Evolutionary conservation across 2,797 vertebrate species (phyloP), one percentile per base, ranked within the genome.

Genomic region (Acanthornis magna): DNA sequence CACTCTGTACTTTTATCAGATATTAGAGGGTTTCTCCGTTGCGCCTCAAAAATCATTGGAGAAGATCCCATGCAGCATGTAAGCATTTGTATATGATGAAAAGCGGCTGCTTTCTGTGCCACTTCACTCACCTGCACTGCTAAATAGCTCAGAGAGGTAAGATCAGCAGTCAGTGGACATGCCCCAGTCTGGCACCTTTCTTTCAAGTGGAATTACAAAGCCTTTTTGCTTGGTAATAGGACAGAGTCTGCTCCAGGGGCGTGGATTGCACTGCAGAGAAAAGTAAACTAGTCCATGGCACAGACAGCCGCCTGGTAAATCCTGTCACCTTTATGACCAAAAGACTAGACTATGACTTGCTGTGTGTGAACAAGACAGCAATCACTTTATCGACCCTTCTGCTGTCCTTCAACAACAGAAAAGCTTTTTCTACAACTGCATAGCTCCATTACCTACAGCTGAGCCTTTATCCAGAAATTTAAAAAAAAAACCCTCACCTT

Each of bases 11-110:
- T 85, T 45, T 51, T 12, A 79, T 38, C 29, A 89, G 42, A 5
- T 72, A 32, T 20, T 73, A 50, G 12, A 65, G 16, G 5, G 38
- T 68, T 75, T 68, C 29, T 62, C 30, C 38, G n/a, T 26, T 68
- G 18, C 54, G 11, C 10, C 29, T 34, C 53, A 79, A 87, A 92
- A 86, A 34, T 26, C 21, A 21, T 13, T 36, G 14, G n/a, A 67
- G 8, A 34, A 11, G 42, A 74, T 13, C 16, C 34, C 42, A 60
- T 7, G 16, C 32, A 74, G 23, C 6, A 16, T 0, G 0, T 7
- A 16, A 23, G 51, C 3, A 2, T 47, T 50, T 57, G 16, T 22
- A 42, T 26, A 30, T 12, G 26, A 26, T 9, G 14, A 22, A 16
- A 85, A 45, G 15, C 0, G 1, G 26, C 12, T 80, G 5, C 30